A percentile compares a stretch with the other conserved stretches of the same genome.
Conservation (phyloP, 2,888 invertebrate species). For the Caenorhabditis afra region DNA sequence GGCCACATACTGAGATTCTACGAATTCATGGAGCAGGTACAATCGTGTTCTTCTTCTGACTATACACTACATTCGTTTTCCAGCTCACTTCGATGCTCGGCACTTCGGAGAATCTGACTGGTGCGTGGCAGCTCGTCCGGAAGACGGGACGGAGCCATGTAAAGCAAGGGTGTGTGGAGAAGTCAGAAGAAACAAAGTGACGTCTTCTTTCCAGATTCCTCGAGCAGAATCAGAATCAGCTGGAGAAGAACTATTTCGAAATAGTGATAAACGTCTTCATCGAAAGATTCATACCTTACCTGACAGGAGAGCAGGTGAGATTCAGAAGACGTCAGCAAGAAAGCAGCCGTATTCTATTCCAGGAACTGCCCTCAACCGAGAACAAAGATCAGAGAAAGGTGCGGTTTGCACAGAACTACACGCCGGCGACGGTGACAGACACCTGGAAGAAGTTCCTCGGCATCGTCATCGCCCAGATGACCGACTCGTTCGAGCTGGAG, state of each 20-base stretch:
- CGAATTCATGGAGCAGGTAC: constrained; percentile 78
- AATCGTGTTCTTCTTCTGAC: constrained; percentile 1
- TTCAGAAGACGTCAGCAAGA: constrained; percentile 7
- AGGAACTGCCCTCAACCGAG: constrained; percentile 66
- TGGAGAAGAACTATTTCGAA: constrained; percentile 79
- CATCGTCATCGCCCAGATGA: constrained; percentile 74
- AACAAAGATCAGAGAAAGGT: constrained; percentile 72
- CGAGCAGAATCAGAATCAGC: constrained; percentile 78
- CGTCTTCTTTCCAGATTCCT: constrained; percentile 68
- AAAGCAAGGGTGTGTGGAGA: constrained; percentile 55
- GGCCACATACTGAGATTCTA: constrained; percentile 78
- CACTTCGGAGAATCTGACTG: constrained; percentile 78
- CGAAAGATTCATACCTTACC: constrained; percentile 73
- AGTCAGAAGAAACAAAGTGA: constrained; percentile 2
- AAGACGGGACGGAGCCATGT: constrained; percentile 78
- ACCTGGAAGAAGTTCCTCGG: constrained; percentile 72
- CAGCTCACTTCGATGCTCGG: constrained; percentile 79
- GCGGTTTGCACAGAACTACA: constrained; percentile 77
- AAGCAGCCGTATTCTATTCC: constrained; percentile 13
- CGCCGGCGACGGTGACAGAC: constrained; percentile 68
- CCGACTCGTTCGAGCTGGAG: constrained; percentile 79
- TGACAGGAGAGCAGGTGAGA: constrained; percentile 77
- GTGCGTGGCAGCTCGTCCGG: constrained; percentile 79
- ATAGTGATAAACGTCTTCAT: constrained; percentile 76
- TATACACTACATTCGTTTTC: too few relatives aligned